These are phyloP conservation scores for Ptychodera flava DNA, from an alignment of 35 echinoderm and acorn worm genomes.

Conservation along the genomic window DNA sequence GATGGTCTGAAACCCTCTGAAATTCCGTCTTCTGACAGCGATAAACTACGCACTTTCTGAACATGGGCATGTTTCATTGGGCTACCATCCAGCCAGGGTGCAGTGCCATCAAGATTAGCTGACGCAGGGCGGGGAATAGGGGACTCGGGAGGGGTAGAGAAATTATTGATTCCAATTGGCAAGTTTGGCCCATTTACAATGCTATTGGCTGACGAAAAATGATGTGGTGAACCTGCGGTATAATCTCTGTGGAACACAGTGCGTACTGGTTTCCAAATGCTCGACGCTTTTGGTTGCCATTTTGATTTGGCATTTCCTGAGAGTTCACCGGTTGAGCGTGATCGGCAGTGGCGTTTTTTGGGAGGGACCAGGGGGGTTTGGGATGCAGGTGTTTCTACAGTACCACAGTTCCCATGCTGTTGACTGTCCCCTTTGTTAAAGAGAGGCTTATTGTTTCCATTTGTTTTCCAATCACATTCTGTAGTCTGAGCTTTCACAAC, in stretches of 20 bases:
- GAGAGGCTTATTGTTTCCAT: background rate
- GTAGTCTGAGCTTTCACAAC: background rate
- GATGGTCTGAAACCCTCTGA: slow-evolving; percentile 84
- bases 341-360: slow-evolving; percentile 92
- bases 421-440: background rate
- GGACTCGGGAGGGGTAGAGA: slow-evolving; percentile 96
- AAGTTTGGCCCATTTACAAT: background rate
- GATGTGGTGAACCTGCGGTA: background rate
- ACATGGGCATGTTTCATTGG: background rate
- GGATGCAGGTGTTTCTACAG: background rate
- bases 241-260: background rate
- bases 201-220: background rate
- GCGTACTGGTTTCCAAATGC: slow-evolving; percentile 61
- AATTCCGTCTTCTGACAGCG: slow-evolving; percentile 41
- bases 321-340: slow-evolving; percentile 76
- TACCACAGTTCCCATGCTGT: background rate
- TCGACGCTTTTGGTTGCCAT: slow-evolving; percentile 85
- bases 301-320: slow-evolving; percentile 28
- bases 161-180: slow-evolving; percentile 55
- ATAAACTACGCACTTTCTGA: slow-evolving; percentile 10
- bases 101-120: slow-evolving; percentile 63
- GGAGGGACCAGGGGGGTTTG: slow-evolving; percentile 59
- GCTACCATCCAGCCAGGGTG: slow-evolving; percentile 9
- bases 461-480: background rate
- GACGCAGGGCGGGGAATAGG: slow-evolving; percentile 86